These are phyloP conservation scores for Spinus olivaceus DNA, from an alignment of 2,797 vertebrate genomes.

Conservation along the genomic window DNA sequence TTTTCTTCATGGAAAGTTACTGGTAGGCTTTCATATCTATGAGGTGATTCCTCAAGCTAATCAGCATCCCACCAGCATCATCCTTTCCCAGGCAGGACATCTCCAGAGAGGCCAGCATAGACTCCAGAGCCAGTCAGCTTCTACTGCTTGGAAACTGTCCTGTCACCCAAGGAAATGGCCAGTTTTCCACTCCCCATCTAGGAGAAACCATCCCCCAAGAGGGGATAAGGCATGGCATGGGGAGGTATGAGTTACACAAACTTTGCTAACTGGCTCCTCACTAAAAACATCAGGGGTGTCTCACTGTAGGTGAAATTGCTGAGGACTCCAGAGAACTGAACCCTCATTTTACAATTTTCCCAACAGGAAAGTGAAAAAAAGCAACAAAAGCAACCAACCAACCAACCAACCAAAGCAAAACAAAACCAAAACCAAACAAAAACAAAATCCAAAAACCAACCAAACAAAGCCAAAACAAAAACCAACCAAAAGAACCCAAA, in stretches of 20 bases:
- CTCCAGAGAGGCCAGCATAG: background rate
- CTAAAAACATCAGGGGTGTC: background rate
- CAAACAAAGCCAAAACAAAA: background rate
- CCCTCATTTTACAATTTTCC: background rate
- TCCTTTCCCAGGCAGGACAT: background rate
- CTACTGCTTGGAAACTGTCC: background rate
- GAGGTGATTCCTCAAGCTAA: background rate
- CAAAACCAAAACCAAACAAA: background rate
- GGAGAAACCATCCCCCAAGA: background rate
- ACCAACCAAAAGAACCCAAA: background rate
- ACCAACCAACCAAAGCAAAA: background rate
- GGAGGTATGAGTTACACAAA: background rate
- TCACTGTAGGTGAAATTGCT: background rate
- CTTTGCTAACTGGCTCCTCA: background rate
- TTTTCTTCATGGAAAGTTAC: constrained; percentile 42
- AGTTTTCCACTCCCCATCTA: background rate
- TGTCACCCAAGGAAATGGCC: background rate
- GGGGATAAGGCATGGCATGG: fast-evolving
- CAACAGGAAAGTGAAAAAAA: background rate
- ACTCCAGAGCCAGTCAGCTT: background rate
- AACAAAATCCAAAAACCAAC: background rate
- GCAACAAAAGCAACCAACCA: background rate
- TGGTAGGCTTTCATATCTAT: background rate
- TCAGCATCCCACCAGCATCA: background rate
- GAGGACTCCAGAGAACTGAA: background rate